Evolutionary conservation across 2,797 vertebrate genomes (phyloP).

Genomic region (Loriculus beryllinus): DNA sequence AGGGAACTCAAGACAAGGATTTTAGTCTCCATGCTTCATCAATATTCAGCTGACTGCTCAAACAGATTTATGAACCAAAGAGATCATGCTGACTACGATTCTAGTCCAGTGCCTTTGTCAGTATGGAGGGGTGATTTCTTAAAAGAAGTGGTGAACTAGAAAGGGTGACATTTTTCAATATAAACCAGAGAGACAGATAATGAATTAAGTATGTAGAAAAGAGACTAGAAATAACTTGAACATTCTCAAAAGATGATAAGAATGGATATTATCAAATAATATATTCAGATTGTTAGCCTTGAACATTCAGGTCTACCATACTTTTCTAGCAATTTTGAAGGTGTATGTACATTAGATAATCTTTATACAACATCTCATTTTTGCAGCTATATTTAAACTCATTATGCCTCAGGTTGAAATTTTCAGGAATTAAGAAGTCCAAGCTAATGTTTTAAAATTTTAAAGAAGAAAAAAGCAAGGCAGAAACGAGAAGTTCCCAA

Average conservation of each 20-base stretch:
- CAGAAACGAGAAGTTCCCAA: not conserved
- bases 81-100: not conserved
- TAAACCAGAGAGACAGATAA: not conserved
- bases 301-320: not conserved
- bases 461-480: not conserved
- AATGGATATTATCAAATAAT: not conserved
- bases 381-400: not conserved
- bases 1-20: not conserved
- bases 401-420: not conserved
- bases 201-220: not conserved
- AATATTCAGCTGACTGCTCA: not conserved
- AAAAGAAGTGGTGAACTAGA: not conserved
- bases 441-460: not conserved
- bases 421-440: not conserved
- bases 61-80: not conserved
- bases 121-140: not conserved
- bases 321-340: not conserved
- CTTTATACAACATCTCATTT: not conserved
- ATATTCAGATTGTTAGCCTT: not conserved
- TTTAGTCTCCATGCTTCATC: not conserved
- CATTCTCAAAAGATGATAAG: not conserved
- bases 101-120: not conserved
- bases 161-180: not conserved
- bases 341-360: not conserved
- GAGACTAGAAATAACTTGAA: not conserved